Evolutionary conservation across 2,888 invertebrate species (phyloP).

Genomic region (Drosophila emarginata): DNA sequence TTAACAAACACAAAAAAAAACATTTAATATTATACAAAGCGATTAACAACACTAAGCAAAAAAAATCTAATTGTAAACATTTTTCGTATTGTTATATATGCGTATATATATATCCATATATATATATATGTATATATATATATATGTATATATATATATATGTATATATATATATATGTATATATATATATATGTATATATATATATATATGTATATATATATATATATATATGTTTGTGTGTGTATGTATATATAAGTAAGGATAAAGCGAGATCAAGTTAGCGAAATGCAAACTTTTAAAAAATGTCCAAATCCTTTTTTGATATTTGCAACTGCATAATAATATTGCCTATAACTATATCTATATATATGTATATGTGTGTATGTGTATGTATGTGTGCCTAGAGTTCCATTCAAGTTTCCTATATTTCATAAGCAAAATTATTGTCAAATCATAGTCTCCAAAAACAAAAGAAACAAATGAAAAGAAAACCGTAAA

Average conservation of each 20-base stretch:
- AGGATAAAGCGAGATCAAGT: conserved; percentile 6
- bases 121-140: conserved; percentile 14
- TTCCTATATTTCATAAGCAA: conserved; percentile 46
- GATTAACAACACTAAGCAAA: not conserved
- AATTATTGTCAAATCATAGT: conserved; percentile 28
- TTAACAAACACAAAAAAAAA: conserved; percentile 10
- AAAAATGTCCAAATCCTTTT: conserved; percentile 43
- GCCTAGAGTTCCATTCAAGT: conserved; percentile 30
- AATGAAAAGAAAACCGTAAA: conserved; percentile 16
- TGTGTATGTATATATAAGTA: conserved; percentile 43
- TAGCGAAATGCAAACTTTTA: conserved; percentile 20
- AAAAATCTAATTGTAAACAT: conserved; percentile 6
- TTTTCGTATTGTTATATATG: conserved; percentile 16
- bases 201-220: conserved; percentile 40
- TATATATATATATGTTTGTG: too few species aligned
- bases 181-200: not conserved
- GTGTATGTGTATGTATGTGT: conserved; percentile 1
- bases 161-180: conserved; percentile 7
- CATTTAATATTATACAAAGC: conserved; percentile 16
- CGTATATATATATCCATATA: conserved; percentile 3
- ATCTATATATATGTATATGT: conserved; percentile 1
- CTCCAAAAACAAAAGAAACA: conserved; percentile 36
- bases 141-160: conserved; percentile 5
- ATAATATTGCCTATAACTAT: conserved; percentile 10
- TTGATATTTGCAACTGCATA: conserved; percentile 19